Conservation (phyloP, 2,797 vertebrate genomes). For the Crotalus adamanteus region DNA sequence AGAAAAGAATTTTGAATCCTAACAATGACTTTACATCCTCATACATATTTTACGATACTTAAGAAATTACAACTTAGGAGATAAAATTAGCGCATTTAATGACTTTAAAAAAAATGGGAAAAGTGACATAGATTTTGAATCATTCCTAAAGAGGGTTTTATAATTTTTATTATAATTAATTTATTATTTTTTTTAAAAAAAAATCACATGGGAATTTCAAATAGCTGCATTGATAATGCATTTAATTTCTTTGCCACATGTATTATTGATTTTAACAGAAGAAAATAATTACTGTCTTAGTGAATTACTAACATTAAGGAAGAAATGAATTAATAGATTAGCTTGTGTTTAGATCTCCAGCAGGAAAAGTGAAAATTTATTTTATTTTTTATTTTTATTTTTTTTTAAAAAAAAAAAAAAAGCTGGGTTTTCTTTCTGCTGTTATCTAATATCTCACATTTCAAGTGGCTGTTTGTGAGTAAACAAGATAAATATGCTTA, state of each 20-base stretch:
- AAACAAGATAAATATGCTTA: not conserved
- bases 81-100: conserved; percentile 19
- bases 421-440: not conserved
- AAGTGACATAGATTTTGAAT: not conserved
- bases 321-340: not conserved
- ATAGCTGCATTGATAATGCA: not conserved
- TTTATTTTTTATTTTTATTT: not conserved
- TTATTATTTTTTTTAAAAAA: not conserved
- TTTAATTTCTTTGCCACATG: not conserved
- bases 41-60: conserved; percentile 36
- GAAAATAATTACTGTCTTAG: not conserved
- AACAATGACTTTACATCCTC: conserved; percentile 50
- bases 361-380: not conserved
- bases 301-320: not conserved
- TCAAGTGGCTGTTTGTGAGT: not conserved
- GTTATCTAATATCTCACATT: not conserved
- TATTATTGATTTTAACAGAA: not conserved
- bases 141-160: conserved; percentile 22
- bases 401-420: not conserved
- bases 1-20: conserved; percentile 44
- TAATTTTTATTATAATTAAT: not conserved
- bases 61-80: conserved; percentile 33
- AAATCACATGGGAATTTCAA: not conserved
- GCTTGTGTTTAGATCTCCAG: not conserved
- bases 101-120: conserved; percentile 10